Evolutionary conservation across 2,797 vertebrate species (phyloP), one percentile per base, ranked within the genome.

Genomic region (Leucoraja ocellata): DNA sequence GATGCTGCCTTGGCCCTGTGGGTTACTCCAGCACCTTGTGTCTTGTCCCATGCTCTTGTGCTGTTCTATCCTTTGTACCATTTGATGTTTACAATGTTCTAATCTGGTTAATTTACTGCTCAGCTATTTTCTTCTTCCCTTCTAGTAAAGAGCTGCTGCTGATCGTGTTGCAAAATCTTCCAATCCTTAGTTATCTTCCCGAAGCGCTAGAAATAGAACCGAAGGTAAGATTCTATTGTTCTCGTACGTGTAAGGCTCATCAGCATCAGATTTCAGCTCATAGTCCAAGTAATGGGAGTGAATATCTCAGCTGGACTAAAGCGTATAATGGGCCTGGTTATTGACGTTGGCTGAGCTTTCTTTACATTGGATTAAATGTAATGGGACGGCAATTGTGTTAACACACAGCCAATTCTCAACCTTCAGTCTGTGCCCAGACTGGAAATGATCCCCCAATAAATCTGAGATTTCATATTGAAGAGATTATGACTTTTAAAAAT

Each of bases 61-160:
- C 10, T 91, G 8, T 21, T 8, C 74, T 39, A 23, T 84, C 39
- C 36, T 54, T 0, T 32, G 9, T 78, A 36, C 25, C 9, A 73
- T 58, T 28, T 74, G 10, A 91, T 23, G 1, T 39, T 54, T 39
- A 28, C 21, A 74, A 46, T 28, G 10, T 91, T 54, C 36, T 36
- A 25, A 9, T 74, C 39, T 46, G 10, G 39, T 11, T 92, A 76
- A 92, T 71, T 65, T 58, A 28, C 13, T 13, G 21, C 14, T 61
- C 74, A n/a, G 61, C 18, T n/a, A 1, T 54, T 1, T 61, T 1
- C 94, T 93, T 94, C 93, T 94, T 68, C 96, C 93, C 79, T 94
- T 96, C 94, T 94, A 98, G 97, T 93, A 96, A 96, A 94, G 96
- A 97, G 93, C 93, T 98, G 94, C 95, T 94, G 94, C 93, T 97